These are phyloP conservation scores for Cerastoderma edule DNA, from an alignment of 2,888 invertebrate species.

Conservation along the genomic window DNA sequence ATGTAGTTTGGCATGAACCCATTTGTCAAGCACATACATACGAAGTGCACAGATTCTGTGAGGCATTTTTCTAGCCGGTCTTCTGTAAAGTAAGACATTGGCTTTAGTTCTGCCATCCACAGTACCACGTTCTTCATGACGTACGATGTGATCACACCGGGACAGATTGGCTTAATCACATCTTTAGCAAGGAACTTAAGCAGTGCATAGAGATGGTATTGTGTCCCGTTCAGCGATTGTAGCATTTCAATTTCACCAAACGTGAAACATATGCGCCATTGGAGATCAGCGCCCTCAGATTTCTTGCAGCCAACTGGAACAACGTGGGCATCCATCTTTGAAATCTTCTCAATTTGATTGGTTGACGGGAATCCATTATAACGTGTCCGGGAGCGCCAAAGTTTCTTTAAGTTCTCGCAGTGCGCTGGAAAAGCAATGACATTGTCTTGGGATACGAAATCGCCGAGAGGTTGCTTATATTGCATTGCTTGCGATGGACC, in stretches of 20 bases:
- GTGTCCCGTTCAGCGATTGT: no score
- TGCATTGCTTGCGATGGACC: no score
- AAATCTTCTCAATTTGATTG: no score
- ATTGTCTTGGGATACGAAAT: neutral
- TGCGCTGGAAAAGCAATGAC: neutral
- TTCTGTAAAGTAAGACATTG: no score
- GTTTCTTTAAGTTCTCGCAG: neutral
- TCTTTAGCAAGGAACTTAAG: no score
- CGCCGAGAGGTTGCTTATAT: no score
- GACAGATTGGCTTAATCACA: no score
- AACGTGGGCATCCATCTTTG: neutral
- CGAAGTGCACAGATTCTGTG: neutral
- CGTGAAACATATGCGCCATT: constrained; percentile 5
- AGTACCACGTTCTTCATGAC: no score
- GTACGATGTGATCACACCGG: no score
- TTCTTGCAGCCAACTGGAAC: constrained; percentile 7
- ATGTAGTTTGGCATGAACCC: neutral
- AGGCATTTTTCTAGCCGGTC: no score
- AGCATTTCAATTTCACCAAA: neutral
- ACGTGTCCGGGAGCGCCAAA: neutral
- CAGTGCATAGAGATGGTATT: no score
- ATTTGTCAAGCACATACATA: neutral
- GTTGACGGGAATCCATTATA: neutral
- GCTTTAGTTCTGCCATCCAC: no score
- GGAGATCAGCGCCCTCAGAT: neutral